Base-by-base conservation (phyloP, 2,113 vertebrate genomes). In the Nerophis ophidion region DNA sequence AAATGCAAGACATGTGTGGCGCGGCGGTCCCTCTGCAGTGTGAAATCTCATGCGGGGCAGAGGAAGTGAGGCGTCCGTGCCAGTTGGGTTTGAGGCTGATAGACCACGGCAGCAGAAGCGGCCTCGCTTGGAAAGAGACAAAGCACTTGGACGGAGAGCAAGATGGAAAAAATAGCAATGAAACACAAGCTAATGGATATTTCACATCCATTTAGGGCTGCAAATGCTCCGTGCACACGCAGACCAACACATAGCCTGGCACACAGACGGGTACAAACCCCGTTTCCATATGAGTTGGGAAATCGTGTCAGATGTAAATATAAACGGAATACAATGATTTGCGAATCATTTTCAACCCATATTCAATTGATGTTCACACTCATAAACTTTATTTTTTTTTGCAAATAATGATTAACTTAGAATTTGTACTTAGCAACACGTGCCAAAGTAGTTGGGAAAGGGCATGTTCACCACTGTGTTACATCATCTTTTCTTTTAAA, bases 1-100 rank as follows among this genome's bases (percentile, higher is more conserved):
- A 87, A 88, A 89, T 86, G 77, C 72, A 87, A 90, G 83, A 85
- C 89, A 90, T 79, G 70, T 91, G 88, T 84, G 79, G 66, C 71
- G 11, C 76, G 74, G 63, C 69, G 51, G 26, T 9, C 70, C 68
- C 79, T 77, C 74, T 65, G 56, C 73, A 71, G 19, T 44, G 17
- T 14, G 9, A 75, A 76, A 79, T 82, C 72, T 51, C 72, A 70
- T 75, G 65, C 40, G 11, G 52, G 77, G 76, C 71, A 74, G 74
- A 72, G 76, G 73, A 82, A 74, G 61, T 71, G 67, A 84, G 75
- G 78, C 70, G 33, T 78, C 75, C 61, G n/a, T 76, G 71, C 73
- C 76, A 78, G 74, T 81, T 80, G 81, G 72, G 75, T 73, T 79
- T 83, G 82, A 86, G 7, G 79, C 74, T 80, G 83, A 86, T 82